These are phyloP conservation scores for Allolobophora icterica DNA, from an alignment of 2,888 invertebrate species.

Conservation along the genomic window DNA sequence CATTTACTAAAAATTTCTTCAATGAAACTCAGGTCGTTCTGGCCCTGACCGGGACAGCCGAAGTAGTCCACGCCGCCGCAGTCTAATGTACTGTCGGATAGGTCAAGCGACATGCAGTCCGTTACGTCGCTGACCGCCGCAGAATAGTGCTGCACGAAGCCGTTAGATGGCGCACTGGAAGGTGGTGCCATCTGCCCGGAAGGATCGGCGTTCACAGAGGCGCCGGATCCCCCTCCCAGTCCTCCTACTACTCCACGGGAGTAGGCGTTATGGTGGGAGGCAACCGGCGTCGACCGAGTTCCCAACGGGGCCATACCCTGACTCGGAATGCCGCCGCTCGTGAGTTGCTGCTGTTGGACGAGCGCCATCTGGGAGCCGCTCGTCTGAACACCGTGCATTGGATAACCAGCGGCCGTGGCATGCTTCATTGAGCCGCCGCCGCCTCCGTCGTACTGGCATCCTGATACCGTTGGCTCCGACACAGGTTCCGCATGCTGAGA, in stretches of 20 bases:
- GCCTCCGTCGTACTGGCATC: constrained; percentile 4
- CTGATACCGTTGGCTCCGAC: neutral
- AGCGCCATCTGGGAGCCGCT: constrained; percentile 8
- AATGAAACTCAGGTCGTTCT: constrained; percentile 18
- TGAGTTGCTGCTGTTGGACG: constrained; percentile 21
- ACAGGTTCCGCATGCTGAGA: constrained; percentile 2
- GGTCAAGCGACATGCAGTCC: constrained; percentile 20
- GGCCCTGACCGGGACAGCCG: neutral
- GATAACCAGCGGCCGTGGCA: neutral
- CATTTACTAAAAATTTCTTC: constrained; percentile 24
- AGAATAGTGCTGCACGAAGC: neutral
- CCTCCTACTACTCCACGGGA: neutral
- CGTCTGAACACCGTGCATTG: constrained; percentile 12
- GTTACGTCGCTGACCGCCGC: neutral
- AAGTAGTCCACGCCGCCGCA: constrained; percentile 25
- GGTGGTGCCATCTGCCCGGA: neutral
- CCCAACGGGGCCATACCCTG: neutral
- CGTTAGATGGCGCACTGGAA: constrained; percentile 8
- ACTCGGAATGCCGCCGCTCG: neutral
- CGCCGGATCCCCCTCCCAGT: neutral
- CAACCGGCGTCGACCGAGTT: neutral
- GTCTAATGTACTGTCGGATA: neutral
- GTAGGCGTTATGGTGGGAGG: neutral
- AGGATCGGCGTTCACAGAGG: neutral
- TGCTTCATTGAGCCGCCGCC: neutral